Base-by-base conservation (phyloP, 2,113 vertebrate species). In the Axis porcinus region DNA sequence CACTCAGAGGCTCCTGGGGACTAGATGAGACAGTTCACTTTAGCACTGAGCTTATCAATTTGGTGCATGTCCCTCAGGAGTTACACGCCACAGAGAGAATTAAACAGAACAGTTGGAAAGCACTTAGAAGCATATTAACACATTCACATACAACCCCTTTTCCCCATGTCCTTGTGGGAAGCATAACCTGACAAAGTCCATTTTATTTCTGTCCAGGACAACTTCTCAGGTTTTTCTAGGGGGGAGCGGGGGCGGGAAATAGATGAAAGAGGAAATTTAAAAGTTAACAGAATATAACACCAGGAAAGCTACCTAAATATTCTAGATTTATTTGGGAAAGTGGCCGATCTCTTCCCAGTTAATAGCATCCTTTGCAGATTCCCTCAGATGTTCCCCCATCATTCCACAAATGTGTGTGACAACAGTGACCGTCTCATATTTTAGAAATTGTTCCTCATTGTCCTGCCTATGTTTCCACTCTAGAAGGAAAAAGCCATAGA, bases 101-200 rank as follows among this genome's bases (percentile, higher is more conserved):
- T 94, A 95, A 96, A 81, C 70, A 86, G 86, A 96, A 85, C 6
- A 7, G 57, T 91, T 83, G 87, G 82, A 97, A 97, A 95, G 92
- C 96, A 97, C 90, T 98, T 91, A 96, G 86, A 94, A 91, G 86
- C 93, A 57, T 94, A 94, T 97, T 97, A 97, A 91, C 94, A 86
- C 95, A 93, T 81, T 95, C 95, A 67, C 60, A 87, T 30, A 33
- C 45, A 97, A 55, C 30, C 50, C 36, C 84, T 50, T 84, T 30
- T 10, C 58, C 70, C 86, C 47, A 15, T 28, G 83, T 93, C 58
- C 57, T 97, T 60, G 78, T 67, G 62, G 78, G 91, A 95, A 95
- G 25, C 60, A 93, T 50, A 95, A 92, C 27, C 15, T 62, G 54
- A 95, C 55, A 58, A 92, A 76, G 57, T 25, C 62, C 45, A 58